Base-by-base conservation (phyloP, 2,888 invertebrate species). In the Hypercompe scribonia region DNA sequence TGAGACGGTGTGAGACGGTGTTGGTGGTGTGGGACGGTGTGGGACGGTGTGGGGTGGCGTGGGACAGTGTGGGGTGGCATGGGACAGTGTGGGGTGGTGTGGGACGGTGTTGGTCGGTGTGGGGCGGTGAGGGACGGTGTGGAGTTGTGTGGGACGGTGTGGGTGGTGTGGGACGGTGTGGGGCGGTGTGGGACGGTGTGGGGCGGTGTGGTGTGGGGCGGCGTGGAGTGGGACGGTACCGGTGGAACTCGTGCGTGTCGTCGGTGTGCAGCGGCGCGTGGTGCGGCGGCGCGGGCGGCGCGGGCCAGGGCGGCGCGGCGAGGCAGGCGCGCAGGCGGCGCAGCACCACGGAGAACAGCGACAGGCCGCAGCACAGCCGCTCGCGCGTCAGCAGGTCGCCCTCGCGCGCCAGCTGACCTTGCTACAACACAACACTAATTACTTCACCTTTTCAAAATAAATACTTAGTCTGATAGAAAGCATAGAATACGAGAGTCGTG, bases 91-190 rank as follows among this genome's bases (percentile, higher is more conserved):
- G 33, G 63, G 21, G 33, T 34, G 36, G 36, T 39, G 36, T 11
- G 36, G 10, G 36, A 11, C 10, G 10, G 36, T 11, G 36, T 8
- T 8, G 36, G 91, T 99, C 99, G 0, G 99, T 97, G 91, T 99
- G 98, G 96, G 99, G 98, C 28, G 99, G 99, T 73, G 99, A 98
- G 92, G 99, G 99, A n/a, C n/a, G n/a, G n/a, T n/a, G n/a, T n/a
- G n/a, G n/a, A n/a, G n/a, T n/a, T n/a, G n/a, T n/a, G 69, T 97
- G 97, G 42, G 99, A 98, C 24, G 98, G 98, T 34, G 93, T 87
- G 74, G 99, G 98, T 96, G 99, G 99, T 54, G 99, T 99, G 63
- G 98, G 98, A 99, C 99, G 99, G 70, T 98, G 97, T n/a, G 98
- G 98, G 90, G 99, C 98, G 80, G 97, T 96, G 74, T 99, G 96